A percentile compares a stretch with the other conserved stretches of the same genome.
These are phyloP conservation scores for Plestiodon gilberti DNA, from an alignment of 2,113 vertebrate genomes.

Conservation along the genomic window DNA sequence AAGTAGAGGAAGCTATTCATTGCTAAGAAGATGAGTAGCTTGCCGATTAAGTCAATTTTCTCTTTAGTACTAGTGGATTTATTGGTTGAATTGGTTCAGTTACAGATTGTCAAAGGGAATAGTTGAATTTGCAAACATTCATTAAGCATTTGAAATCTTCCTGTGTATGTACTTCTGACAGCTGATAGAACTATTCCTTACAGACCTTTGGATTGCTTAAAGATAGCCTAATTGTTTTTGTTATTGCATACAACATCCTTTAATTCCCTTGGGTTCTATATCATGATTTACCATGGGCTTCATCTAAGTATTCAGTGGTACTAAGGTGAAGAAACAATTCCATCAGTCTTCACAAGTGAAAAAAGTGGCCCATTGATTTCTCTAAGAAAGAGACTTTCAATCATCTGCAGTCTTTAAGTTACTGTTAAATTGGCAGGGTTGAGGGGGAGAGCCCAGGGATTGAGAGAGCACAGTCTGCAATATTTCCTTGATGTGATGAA, in stretches of 20 bases:
- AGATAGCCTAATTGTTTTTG: constrained; percentile 47
- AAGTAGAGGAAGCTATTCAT: constrained; percentile 18
- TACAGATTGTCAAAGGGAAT: background rate
- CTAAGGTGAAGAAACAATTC: constrained; percentile 58
- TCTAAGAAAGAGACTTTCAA: constrained; percentile 53
- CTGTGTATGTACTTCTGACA: constrained; percentile 41
- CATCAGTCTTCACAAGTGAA: constrained; percentile 43
- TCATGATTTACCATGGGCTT: constrained; percentile 29
- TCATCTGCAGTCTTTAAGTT: constrained; percentile 66
- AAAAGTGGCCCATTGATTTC: constrained; percentile 64
- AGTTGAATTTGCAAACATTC: constrained; percentile 7
- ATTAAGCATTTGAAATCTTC: constrained; percentile 37
- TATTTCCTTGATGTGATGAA: constrained; percentile 85
- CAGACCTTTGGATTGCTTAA: constrained; percentile 40
- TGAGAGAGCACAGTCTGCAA: constrained; percentile 70
- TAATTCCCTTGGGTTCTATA: constrained; percentile 34
- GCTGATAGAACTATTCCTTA: constrained; percentile 46
- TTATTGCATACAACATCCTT: constrained; percentile 18
- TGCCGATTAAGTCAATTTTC: constrained; percentile 4
- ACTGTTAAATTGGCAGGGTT: constrained; percentile 56
- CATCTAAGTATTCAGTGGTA: constrained; percentile 42
- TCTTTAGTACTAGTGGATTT: constrained; percentile 7
- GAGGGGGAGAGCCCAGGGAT: constrained; percentile 65
- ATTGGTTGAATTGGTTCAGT: constrained; percentile 6
- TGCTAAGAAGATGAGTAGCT: constrained; percentile 17